Conservation (phyloP, 2,888 invertebrate genomes). For the Axea sp. region DNA sequence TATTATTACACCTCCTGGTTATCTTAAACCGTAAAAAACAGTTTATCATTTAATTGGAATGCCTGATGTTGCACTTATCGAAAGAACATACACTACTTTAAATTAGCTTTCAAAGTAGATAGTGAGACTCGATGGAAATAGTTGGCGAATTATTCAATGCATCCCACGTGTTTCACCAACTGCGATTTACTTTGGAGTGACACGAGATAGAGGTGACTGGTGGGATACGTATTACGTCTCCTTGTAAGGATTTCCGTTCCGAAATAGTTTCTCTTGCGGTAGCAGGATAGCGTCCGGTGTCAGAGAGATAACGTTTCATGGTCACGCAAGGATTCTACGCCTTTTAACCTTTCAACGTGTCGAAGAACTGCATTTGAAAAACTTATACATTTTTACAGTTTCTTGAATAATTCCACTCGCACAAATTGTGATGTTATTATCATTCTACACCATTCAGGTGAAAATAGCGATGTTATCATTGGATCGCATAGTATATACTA, state of each 20-base stretch:
- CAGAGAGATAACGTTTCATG: conserved; percentile 73
- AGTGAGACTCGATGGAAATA: conserved; percentile 49
- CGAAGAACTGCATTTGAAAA: conserved; percentile 8
- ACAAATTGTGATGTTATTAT: too few species aligned
- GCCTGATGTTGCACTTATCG: too few species aligned
- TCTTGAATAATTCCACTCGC: conserved; percentile 6
- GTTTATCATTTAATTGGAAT: too few species aligned
- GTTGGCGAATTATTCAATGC: conserved; percentile 54
- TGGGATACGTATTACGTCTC: conserved; percentile 54
- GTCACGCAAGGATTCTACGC: conserved; percentile 74
- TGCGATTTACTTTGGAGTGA: conserved; percentile 58
- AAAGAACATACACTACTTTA: too few species aligned
- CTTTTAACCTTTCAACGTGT: conserved; percentile 66
- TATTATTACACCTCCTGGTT: too few species aligned
- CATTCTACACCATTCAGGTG: too few species aligned
- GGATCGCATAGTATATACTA: too few species aligned
- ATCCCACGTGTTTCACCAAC: conserved; percentile 45
- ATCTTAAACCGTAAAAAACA: too few species aligned
- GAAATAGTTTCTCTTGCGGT: conserved; percentile 68
- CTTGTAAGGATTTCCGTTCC: conserved; percentile 59
- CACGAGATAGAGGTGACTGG: conserved; percentile 39
- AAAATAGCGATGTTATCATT: too few species aligned
- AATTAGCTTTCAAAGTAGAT: conserved; percentile 40
- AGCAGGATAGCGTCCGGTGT: conserved; percentile 64
- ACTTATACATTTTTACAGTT: conserved; percentile 17